phyloP scores from a whole-genome alignment of 2,113 vertebrate genomes.

The Tauraco erythrolophus region DNA sequence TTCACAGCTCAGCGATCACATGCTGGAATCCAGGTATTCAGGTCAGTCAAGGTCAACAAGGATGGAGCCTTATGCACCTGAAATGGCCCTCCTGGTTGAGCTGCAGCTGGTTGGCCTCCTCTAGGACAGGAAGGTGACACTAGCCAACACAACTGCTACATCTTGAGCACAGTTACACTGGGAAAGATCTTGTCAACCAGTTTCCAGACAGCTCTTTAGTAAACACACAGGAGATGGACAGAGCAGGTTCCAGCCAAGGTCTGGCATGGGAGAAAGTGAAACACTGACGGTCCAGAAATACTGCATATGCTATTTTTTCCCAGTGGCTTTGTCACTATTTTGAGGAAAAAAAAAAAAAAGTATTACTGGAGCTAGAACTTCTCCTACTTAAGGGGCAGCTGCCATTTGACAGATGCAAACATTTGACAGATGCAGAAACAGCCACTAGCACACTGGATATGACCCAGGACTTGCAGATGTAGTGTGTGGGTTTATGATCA shows the following conservation, averaged over 20 bases:
- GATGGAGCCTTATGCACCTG: not conserved
- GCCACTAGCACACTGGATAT: fast-evolving
- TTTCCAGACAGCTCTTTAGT: not conserved
- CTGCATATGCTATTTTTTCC: not conserved
- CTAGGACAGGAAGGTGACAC: not conserved
- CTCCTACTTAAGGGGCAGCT: not conserved
- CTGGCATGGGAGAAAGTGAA: not conserved
- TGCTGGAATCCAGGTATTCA: not conserved
- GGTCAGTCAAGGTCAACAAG: not conserved
- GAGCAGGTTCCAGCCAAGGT: not conserved
- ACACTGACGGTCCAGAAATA: not conserved
- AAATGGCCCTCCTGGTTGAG: not conserved
- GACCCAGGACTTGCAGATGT: not conserved
- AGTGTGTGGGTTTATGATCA: not conserved
- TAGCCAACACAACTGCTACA: not conserved
- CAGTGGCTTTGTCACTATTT: not conserved
- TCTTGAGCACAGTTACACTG: not conserved
- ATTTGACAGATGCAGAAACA: not conserved
- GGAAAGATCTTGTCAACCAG: not conserved
- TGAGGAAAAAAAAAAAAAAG: not conserved
- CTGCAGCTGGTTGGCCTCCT: not conserved
- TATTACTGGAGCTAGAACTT: not conserved
- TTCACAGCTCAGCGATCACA: not conserved
- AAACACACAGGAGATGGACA: not conserved
- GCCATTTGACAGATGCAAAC: not conserved